phyloP scores from a whole-genome alignment of 2,113 vertebrate species.

The Pardalotus punctatus region DNA sequence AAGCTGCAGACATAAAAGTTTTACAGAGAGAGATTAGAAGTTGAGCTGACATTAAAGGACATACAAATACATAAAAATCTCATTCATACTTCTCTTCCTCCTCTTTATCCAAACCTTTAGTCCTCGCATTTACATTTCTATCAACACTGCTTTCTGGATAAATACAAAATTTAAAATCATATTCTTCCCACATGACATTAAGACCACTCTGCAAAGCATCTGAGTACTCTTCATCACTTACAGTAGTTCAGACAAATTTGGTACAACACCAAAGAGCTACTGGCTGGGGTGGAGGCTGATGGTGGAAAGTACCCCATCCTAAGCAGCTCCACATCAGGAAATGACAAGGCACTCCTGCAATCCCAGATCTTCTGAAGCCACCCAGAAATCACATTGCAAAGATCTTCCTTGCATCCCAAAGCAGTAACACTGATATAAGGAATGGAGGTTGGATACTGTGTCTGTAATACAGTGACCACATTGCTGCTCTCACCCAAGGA shows the following conservation, averaged over 20 bases:
- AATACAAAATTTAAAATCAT: neutral
- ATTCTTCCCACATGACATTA: neutral
- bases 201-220: neutral
- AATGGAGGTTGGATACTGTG: neutral
- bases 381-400: neutral
- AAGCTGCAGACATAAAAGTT: neutral
- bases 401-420: neutral
- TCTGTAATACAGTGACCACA: neutral
- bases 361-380: neutral
- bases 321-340: neutral
- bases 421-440: neutral
- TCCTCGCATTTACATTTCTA: neutral
- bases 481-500: neutral
- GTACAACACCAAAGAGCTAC: neutral
- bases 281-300: neutral
- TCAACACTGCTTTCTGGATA: neutral
- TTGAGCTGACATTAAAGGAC: neutral
- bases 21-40: neutral
- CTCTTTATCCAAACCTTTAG: neutral
- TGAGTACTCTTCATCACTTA: neutral
- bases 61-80: neutral
- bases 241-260: neutral
- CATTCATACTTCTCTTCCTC: neutral
- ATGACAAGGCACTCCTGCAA: neutral
- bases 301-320: neutral